These are phyloP conservation scores for Chloropsis cyanopogon DNA, from an alignment of 2,113 vertebrate species.

Conservation along the genomic window DNA sequence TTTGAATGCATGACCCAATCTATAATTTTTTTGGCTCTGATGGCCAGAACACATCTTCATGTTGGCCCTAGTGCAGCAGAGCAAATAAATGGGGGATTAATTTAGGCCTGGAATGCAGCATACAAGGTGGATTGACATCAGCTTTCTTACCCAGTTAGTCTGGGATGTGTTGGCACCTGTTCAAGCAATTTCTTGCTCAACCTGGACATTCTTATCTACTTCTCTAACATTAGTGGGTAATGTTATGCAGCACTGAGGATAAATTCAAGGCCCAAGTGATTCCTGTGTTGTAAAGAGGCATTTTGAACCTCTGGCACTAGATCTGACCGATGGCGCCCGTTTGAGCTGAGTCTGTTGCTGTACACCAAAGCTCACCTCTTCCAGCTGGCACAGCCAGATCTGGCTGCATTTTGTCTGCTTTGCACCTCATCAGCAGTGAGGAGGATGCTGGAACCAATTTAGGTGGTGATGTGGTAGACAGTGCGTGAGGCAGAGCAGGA, in stretches of 20 bases:
- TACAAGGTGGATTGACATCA: fast-evolving
- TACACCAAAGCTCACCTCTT: conserved; percentile 45
- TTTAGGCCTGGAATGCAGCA: not conserved
- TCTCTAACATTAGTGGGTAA: not conserved
- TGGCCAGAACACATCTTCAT: not conserved
- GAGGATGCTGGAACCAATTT: conserved; percentile 55
- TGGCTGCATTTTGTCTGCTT: not conserved
- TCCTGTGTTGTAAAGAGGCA: not conserved
- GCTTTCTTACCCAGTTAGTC: not conserved
- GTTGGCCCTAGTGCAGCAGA: not conserved
- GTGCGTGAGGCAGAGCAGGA: conserved; percentile 45
- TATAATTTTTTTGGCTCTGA: not conserved
- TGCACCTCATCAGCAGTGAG: conserved; percentile 39
- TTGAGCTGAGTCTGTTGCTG: not conserved
- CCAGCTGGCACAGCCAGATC: conserved; percentile 18
- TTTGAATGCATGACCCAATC: fast-evolving
- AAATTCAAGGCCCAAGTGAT: not conserved
- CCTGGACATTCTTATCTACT: conserved; percentile 19
- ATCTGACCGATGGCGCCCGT: not conserved
- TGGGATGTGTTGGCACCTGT: not conserved
- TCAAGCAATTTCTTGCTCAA: not conserved
- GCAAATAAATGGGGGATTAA: not conserved
- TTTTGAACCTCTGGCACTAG: not conserved
- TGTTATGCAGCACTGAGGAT: not conserved
- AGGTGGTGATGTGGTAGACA: conserved; percentile 58